Evolutionary conservation across 2,888 invertebrate species (phyloP), one percentile per base, ranked within the genome.

Genomic region (Poecilus cupreus): DNA sequence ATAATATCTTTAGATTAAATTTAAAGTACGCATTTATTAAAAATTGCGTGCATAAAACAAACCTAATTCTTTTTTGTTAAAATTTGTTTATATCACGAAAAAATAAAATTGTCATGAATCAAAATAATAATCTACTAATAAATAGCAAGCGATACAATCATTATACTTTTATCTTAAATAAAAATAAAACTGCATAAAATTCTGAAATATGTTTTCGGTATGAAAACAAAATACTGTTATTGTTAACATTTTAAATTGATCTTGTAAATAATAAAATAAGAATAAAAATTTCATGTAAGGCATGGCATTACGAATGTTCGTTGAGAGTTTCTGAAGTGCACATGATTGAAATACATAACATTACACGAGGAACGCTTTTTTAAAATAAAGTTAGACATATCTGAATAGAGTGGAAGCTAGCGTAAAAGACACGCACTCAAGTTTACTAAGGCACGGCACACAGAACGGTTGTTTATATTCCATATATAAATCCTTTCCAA

Each of bases 51-150:
- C 37, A 37, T 60, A 26, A 32, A 54, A 54, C 22, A 20, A 20
- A 22, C 54, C 22, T 37, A 18, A 68, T 18, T 68, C 37, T 37
- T 39, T 37, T 37, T 68, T 32, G 64, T 16, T 68, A 18, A 68
- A 68, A 68, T 68, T 68, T 68, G 37, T 37, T 68, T 16, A 37
- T 68, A 37, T 68, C 64, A 68, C 64, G 64, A 37, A 68, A 60
- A 60, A 18, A 60, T 32, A 60, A 68, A 68, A 68, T 68, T 26
- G 60, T 37, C 64, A 68, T 68, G 37, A 68, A 68, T 68, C 32
- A 68, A 37, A 37, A 68, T 32, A 68, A 68, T 68, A 68, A 37
- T 68, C 16, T 18, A 68, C 64, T 32, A 37, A 68, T 68, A 68
- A 37, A 60, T 60, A n/a, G 60, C 60, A 60, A 24, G n/a, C 5